phyloP scores from a whole-genome alignment of 1,140 invertebrate genomes.

The Solen grandis region DNA sequence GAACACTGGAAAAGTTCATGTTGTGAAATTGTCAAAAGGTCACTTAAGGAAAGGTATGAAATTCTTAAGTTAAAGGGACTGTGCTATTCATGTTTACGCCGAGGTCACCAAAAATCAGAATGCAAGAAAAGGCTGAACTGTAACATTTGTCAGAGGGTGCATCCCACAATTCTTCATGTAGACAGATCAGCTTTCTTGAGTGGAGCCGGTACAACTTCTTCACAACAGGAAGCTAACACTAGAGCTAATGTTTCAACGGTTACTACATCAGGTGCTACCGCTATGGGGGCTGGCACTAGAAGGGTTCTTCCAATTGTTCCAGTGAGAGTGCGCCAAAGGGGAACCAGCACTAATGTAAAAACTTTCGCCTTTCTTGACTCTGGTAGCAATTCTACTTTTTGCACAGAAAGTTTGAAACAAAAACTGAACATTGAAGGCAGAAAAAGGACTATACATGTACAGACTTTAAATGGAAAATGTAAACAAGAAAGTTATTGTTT shows the following conservation, averaged over 20 bases:
- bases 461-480: slow-evolving; percentile 1
- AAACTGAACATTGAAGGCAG: slow-evolving; percentile 9
- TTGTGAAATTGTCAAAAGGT: slow-evolving; percentile 1
- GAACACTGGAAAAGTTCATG: not conserved
- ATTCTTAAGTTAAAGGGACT: slow-evolving; percentile 17
- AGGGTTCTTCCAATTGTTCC: slow-evolving; percentile 1
- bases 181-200: not conserved
- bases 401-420: not conserved
- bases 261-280: too few species aligned
- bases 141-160: not conserved
- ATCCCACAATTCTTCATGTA: not conserved
- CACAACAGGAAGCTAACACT: too few species aligned
- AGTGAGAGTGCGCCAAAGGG: slow-evolving; percentile 7
- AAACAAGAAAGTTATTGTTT: slow-evolving; percentile 15
- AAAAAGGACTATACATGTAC: slow-evolving; percentile 10
- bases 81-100: slow-evolving; percentile 19
- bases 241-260: too few species aligned
- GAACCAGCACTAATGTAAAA: too few species aligned
- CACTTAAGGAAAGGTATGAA: slow-evolving; percentile 7
- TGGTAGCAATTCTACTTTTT: not conserved
- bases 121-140: not conserved
- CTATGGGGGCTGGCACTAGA: slow-evolving; percentile 1
- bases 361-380: not conserved
- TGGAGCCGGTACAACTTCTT: too few species aligned
- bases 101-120: too few species aligned